Evolutionary conservation across 1,140 invertebrate genomes (phyloP).

Genomic region (Metopolophium dirhodum): DNA sequence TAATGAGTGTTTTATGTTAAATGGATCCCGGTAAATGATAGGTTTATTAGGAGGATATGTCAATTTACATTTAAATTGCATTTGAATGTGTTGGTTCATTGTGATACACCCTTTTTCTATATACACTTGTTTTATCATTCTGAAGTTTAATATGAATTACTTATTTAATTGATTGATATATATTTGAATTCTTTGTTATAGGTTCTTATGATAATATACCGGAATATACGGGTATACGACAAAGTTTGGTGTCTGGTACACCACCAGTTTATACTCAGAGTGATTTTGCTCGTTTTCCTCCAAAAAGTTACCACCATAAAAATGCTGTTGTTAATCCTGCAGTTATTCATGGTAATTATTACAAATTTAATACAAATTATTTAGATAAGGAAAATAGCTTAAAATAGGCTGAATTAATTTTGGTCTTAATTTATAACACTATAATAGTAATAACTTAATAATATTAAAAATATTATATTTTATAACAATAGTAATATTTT

Average conservation of each 20-base stretch:
- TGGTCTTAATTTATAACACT: background rate
- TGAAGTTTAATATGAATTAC: too few relatives aligned
- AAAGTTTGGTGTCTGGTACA: background rate
- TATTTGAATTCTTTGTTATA: slow-evolving; percentile 24
- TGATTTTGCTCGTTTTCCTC: slow-evolving; percentile 40
- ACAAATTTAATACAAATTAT: background rate
- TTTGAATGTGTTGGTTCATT: background rate
- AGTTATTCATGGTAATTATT: slow-evolving; percentile 50
- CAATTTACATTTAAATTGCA: too few relatives aligned
- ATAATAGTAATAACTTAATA: too few relatives aligned
- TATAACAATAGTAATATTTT: too few relatives aligned
- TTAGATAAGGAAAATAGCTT: background rate
- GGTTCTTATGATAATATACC: slow-evolving; percentile 9
- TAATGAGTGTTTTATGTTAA: too few relatives aligned
- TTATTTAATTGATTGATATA: background rate
- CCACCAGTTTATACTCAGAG: slow-evolving; percentile 28
- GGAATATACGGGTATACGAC: background rate
- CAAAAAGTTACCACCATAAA: slow-evolving; percentile 33
- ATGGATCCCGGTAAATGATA: too few relatives aligned
- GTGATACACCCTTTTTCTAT: background rate
- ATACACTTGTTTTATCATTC: too few relatives aligned
- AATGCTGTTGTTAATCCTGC: background rate
- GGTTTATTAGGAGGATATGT: too few relatives aligned
- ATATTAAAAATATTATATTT: too few relatives aligned
- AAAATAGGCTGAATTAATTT: background rate